phyloP scores from a whole-genome alignment of 2,797 vertebrate genomes.

The Octomys mimax region DNA sequence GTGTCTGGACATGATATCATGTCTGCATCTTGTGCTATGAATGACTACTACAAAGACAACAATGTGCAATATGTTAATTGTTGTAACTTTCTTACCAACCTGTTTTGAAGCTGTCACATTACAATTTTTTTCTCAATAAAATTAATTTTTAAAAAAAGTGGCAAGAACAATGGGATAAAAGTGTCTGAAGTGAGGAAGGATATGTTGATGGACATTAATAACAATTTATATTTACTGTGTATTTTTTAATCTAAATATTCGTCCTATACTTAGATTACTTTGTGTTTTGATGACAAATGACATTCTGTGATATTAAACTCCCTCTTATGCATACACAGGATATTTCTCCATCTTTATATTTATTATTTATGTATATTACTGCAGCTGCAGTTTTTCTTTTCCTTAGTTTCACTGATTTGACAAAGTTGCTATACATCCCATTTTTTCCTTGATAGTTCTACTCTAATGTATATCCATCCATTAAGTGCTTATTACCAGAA shows the following conservation, averaged over 20 bases:
- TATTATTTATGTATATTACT: constrained; percentile 28
- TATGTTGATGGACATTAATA: background rate
- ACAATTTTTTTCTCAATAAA: too few species aligned
- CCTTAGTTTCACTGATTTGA: constrained; percentile 24
- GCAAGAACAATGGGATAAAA: too few species aligned
- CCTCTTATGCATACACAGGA: background rate
- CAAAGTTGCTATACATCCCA: constrained; percentile 11
- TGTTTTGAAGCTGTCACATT: too few species aligned
- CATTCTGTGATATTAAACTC: background rate
- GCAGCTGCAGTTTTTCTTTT: background rate
- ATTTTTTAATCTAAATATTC: background rate
- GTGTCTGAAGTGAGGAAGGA: too few species aligned
- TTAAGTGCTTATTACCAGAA: constrained; percentile 16
- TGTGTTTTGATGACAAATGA: background rate
- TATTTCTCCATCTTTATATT: background rate
- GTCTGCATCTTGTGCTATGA: too few species aligned
- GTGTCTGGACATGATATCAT: too few species aligned
- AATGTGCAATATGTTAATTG: too few species aligned
- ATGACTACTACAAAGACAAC: too few species aligned
- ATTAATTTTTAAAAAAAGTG: too few species aligned
- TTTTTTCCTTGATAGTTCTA: constrained; percentile 6
- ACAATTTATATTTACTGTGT: background rate
- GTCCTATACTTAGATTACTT: background rate
- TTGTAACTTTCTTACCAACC: too few species aligned
- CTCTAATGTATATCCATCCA: background rate